Base-by-base conservation (phyloP, 2,888 invertebrate genomes). In the Zootermopsis nevadensis region DNA sequence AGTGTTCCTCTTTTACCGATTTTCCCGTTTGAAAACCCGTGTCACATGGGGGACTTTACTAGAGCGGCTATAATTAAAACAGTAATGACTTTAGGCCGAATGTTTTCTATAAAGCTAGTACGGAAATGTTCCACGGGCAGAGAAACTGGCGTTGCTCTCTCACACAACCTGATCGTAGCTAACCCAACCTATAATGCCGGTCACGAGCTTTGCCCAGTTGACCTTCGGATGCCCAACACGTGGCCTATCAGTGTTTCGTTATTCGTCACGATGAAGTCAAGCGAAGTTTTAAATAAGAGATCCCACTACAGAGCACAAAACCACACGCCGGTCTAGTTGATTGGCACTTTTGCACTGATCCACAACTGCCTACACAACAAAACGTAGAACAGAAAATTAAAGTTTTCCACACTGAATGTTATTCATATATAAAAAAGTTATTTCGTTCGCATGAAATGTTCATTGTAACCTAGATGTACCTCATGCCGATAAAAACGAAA, bases 81-180 rank as follows among this genome's bases (percentile, higher is more conserved):
- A 35, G 7, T 2, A n/a, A n/a, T 0, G 22, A 38, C 74, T 22
- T 4, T 69, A 15, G 19, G 33, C 31, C 33, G 15, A 22, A 77
- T 79, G 79, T 66, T 79, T 79, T 79, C 79, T 79, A n/a, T 60
- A 27, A 42, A 53, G 55, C n/a, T 79, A 79, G 79, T 79, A 79
- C 35, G 60, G 60, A 79, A 79, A 35, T 79, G 60, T 79, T 79
- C 79, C 79, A 79, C 66, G 60, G 66, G 66, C 79, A 12, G 55
- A 33, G 53, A 42, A 77, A 15, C 55, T 60, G 66, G 79, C n/a
- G 79, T 66, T 66, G 35, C 66, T 79, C 60, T 60, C 48, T 48
- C 48, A 12, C 48, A 12, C 48, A 48, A 15, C 15, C 48, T 8
- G 60, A 60, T n/a, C 60, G 60, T 60, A n/a, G 8, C 74, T 38